These are phyloP conservation scores for Platorchestia sp. DNA, from an alignment of 1,140 invertebrate genomes.

Conservation along the genomic window DNA sequence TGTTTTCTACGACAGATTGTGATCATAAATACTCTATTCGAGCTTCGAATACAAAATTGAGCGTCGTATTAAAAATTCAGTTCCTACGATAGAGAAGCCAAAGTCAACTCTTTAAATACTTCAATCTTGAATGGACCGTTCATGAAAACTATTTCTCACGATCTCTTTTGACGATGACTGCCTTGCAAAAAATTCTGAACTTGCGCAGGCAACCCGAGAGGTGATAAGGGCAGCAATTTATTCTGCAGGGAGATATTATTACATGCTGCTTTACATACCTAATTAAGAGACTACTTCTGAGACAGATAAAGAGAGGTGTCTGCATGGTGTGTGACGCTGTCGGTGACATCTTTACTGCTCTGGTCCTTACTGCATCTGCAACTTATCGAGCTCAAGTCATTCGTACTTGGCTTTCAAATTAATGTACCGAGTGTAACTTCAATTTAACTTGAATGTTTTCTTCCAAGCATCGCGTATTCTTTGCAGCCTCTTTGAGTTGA, in stretches of 20 bases:
- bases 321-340: not conserved
- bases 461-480: not conserved
- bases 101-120: not conserved
- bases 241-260: not conserved
- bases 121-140: not conserved
- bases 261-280: conserved; percentile 16
- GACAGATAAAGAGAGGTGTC: not conserved
- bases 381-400: not conserved
- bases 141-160: not conserved
- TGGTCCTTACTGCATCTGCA: not conserved
- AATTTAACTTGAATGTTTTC: not conserved
- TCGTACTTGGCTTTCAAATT: not conserved
- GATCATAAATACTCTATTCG: not conserved
- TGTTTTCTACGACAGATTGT: not conserved
- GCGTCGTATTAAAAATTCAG: not conserved
- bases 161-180: not conserved
- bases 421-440: not conserved
- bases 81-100: not conserved
- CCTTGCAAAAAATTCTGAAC: not conserved
- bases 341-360: not conserved
- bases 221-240: conserved; percentile 31
- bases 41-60: not conserved
- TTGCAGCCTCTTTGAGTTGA: not conserved
- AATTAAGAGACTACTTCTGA: conserved; percentile 40
- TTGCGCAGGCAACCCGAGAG: not conserved